Percentiles rank a stretch among this genome's conserved stretches.
phyloP scores from a whole-genome alignment of 1,140 invertebrate genomes.

The Penaeus chinensis region DNA sequence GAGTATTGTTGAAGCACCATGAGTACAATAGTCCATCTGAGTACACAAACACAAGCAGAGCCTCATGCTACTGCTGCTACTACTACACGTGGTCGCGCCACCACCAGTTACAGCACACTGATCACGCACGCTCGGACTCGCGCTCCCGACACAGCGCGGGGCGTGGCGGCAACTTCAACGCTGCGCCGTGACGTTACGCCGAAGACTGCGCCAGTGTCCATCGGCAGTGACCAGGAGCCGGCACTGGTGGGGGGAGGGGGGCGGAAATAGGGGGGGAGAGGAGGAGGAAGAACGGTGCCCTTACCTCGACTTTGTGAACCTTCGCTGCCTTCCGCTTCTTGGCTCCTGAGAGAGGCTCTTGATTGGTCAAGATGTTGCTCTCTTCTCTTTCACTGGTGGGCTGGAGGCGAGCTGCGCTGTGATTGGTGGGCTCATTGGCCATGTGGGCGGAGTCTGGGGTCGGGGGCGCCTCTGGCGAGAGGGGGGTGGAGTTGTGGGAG shows the following conservation, averaged over 20 bases:
- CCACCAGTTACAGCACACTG: background rate
- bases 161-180: constrained; percentile 31
- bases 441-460: constrained; percentile 61
- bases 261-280: background rate
- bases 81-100: background rate
- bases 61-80: too few relatives aligned
- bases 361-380: constrained; percentile 48
- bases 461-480: constrained; percentile 53
- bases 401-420: constrained; percentile 42
- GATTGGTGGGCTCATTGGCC: constrained; percentile 53
- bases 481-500: constrained; percentile 58
- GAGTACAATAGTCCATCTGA: background rate
- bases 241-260: background rate
- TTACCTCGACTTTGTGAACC: constrained; percentile 61
- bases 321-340: constrained; percentile 56
- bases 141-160: background rate
- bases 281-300: constrained; percentile 16
- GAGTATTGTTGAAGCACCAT: constrained; percentile 27
- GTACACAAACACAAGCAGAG: background rate
- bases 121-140: background rate
- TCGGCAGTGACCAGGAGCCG: constrained; percentile 21
- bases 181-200: background rate
- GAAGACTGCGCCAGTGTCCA: constrained; percentile 19
- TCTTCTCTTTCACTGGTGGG: constrained; percentile 36
- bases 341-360: constrained; percentile 53